Percentiles rank a stretch among this genome's conserved stretches.
These are phyloP conservation scores for Aphelenchoides fujianensis DNA, from an alignment of 1,140 invertebrate genomes.

Conservation along the genomic window DNA sequence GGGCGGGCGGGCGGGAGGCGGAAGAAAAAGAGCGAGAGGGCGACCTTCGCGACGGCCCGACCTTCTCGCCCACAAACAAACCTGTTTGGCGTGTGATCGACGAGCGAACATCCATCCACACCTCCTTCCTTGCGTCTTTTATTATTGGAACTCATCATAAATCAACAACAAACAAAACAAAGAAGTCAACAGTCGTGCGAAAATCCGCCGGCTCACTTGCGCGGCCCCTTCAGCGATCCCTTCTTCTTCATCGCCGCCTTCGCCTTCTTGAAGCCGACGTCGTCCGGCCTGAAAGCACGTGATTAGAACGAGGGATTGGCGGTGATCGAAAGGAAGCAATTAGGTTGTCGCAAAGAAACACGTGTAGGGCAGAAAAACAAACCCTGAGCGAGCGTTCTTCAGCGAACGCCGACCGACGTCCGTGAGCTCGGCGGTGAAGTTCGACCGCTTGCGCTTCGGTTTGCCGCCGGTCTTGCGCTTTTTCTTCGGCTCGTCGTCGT, in stretches of 20 bases:
- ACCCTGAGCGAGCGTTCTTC: conserved; percentile 45
- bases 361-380: conserved; percentile 4
- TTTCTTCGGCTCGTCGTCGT: conserved; percentile 29
- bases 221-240: conserved; percentile 27
- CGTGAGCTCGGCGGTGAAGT: conserved; percentile 40
- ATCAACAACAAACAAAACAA: conserved; percentile 31
- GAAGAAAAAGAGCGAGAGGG: no score
- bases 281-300: conserved; percentile 44
- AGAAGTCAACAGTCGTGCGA: conserved; percentile 11
- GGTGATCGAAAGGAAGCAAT: conserved; percentile 3
- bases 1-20: no score
- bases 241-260: conserved; percentile 38
- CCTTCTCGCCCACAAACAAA: no score
- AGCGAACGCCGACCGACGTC: conserved; percentile 27
- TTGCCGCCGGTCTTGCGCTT: neutral
- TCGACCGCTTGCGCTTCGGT: conserved; percentile 31
- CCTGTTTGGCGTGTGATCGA: no score
- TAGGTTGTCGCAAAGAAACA: neutral
- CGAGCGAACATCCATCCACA: no score
- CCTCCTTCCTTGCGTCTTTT: no score
- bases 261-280: conserved; percentile 50
- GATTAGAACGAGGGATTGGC: neutral
- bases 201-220: neutral
- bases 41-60: no score
- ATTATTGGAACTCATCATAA: no score